Conservation (phyloP, 2,113 vertebrate genomes). For the Empidonax traillii region DNA sequence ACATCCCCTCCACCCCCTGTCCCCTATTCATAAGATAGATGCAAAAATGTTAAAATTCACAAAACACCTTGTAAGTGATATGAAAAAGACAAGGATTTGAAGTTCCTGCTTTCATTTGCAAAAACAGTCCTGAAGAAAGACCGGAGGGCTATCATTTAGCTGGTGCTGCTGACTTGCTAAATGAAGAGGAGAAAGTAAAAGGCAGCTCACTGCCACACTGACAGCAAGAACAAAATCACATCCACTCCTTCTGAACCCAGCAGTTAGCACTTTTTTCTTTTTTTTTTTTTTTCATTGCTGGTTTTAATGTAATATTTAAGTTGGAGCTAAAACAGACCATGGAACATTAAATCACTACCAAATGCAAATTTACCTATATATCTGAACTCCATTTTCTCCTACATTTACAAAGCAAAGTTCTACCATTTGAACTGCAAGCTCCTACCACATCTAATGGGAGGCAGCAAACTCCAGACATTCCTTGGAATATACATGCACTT, state of each 20-base stretch:
- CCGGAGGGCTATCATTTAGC: conserved; percentile 30
- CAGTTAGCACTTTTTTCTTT: not conserved
- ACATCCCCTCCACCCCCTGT: too few species aligned
- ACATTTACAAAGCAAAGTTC: conserved; percentile 63
- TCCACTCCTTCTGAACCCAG: conserved; percentile 24
- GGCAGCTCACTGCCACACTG: not conserved
- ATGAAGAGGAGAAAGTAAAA: conserved; percentile 40
- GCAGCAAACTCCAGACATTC: conserved; percentile 41
- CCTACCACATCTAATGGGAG: conserved; percentile 46
- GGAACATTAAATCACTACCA: conserved; percentile 62
- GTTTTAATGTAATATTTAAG: conserved; percentile 66
- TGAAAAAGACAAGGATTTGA: conserved; percentile 28
- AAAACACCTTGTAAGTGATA: not conserved
- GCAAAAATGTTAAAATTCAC: conserved; percentile 19
- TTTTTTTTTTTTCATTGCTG: conserved; percentile 7
- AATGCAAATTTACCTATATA: conserved; percentile 64
- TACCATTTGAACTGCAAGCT: conserved; percentile 47
- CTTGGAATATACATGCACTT: conserved; percentile 56
- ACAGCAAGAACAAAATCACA: conserved; percentile 48
- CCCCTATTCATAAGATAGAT: not conserved
- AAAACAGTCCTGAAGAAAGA: conserved; percentile 37
- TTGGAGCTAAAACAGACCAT: conserved; percentile 55
- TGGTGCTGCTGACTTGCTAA: conserved; percentile 55
- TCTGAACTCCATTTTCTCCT: conserved; percentile 55
- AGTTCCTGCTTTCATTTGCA: conserved; percentile 54